These are phyloP conservation scores for Steatornis caripensis DNA, from an alignment of 2,113 vertebrate genomes.

Conservation along the genomic window DNA sequence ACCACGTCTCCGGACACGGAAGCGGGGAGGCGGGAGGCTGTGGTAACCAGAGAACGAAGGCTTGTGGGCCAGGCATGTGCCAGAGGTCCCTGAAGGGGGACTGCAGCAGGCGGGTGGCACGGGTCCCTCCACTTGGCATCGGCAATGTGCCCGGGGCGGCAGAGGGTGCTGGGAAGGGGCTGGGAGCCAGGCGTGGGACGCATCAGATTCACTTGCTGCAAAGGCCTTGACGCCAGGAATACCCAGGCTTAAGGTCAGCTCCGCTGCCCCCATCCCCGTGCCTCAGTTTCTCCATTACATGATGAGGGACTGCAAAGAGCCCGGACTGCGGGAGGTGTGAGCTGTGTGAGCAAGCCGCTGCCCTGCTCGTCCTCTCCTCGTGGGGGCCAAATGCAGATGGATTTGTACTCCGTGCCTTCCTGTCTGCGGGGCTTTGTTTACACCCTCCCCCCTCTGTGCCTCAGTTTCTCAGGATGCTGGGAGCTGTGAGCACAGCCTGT, in stretches of 20 bases:
- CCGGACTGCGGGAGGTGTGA: not conserved
- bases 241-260: not conserved
- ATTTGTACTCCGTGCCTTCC: not conserved
- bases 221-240: not conserved
- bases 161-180: not conserved
- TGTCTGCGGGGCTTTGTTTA: not conserved
- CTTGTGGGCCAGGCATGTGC: fast-evolving
- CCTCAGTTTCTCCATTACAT: not conserved
- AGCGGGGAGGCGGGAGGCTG: not conserved
- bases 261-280: fast-evolving
- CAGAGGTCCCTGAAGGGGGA: not conserved
- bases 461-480: not conserved
- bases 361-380: not conserved
- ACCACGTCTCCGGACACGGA: fast-evolving
- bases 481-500: not conserved
- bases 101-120: fast-evolving
- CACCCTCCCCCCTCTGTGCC: fast-evolving
- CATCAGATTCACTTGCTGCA: fast-evolving
- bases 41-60: fast-evolving
- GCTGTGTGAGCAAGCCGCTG: fast-evolving
- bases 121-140: fast-evolving
- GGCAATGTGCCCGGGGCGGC: fast-evolving
- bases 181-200: fast-evolving
- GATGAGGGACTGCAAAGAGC: not conserved
- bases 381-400: too few relatives aligned